A percentile compares a stretch with the other conserved stretches of the same genome.
Evolutionary conservation across 2,797 vertebrate species (phyloP).

Genomic region (Artibeus jamaicensis): DNA sequence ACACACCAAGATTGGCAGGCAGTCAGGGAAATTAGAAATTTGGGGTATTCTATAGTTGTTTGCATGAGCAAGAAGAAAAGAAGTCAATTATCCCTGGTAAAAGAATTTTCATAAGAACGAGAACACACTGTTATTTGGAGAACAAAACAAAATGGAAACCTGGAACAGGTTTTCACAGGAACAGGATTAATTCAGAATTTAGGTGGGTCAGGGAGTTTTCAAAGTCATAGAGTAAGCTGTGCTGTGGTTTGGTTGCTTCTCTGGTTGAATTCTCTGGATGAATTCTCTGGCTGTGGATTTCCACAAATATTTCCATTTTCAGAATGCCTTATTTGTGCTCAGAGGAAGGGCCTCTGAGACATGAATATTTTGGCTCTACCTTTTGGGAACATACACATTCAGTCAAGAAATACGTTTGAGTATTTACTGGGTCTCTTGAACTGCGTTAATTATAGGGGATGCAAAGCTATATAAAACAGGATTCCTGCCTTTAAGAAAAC

Average conservation of each 20-base stretch:
- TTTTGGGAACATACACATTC: background rate
- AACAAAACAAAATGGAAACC: background rate
- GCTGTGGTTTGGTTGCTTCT: background rate
- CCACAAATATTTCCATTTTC: background rate
- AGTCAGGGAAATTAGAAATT: background rate
- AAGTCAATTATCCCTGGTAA: background rate
- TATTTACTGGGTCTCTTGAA: background rate
- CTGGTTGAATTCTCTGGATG: background rate
- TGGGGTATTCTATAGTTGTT: background rate
- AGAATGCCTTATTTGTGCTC: background rate
- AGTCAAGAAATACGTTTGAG: background rate
- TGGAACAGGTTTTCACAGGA: background rate
- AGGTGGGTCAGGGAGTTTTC: background rate
- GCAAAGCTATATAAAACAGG: background rate
- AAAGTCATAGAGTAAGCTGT: background rate
- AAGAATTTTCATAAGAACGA: background rate
- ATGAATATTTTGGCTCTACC: background rate
- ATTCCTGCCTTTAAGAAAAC: constrained; percentile 3
- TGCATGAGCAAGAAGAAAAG: background rate
- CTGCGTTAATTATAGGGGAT: background rate
- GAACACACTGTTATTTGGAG: background rate
- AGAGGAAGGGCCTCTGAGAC: background rate
- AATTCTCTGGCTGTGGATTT: background rate
- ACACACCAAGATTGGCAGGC: background rate
- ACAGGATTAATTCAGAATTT: background rate